Evolutionary conservation across 2,113 vertebrate genomes (phyloP), one percentile per base, ranked within the genome.

Genomic region (Entomyzon cyanotis): DNA sequence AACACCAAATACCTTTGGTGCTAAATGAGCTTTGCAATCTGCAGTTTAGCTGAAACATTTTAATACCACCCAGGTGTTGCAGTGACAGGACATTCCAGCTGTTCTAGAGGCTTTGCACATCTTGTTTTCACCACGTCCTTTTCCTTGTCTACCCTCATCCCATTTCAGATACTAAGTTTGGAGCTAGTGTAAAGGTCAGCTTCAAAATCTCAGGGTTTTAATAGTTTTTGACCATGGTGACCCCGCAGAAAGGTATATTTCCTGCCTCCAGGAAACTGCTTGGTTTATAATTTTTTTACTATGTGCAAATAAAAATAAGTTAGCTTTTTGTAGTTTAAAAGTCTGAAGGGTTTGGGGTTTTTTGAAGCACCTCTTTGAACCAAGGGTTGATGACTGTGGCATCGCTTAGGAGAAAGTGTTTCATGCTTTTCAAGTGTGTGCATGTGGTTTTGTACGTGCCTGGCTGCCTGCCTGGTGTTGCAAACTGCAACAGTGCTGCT

Each of bases 341-440:
- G 10, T 30, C 37, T 62, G 63, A 69, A 22, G 1, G 15, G 22
- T 78, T 77, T 1, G 30, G 1, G 1, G 6, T 50, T 53, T 70
- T 58, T 9, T 17, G 35, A 18, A 9, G 25, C 9, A 13, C 18
- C 0, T 0, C 55, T 88, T 58, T 13, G 75, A 85, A 60, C 17
- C 28, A 9, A 68, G 47, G 0, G 0, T 15, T 47, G n/a, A 33
- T 82, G 31, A 9, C 41, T 12, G 9, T 41, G 59, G 42, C 53
- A 37, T 81, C 0, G 0, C 70, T 79, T 8, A 28, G 70, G 70
- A 85, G 70, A 67, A 94, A 58, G 65, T 15, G n/a, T 62, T 58
- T 74, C 12, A 24, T 2, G 5, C n/a, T 87, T 70, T n/a, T 58
- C 2, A 84, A 86, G 63, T 27, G 55, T 41, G 24, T 53, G 73